phyloP scores from a whole-genome alignment of 2,888 invertebrate genomes.

The Stenchaetothrips biformis region DNA sequence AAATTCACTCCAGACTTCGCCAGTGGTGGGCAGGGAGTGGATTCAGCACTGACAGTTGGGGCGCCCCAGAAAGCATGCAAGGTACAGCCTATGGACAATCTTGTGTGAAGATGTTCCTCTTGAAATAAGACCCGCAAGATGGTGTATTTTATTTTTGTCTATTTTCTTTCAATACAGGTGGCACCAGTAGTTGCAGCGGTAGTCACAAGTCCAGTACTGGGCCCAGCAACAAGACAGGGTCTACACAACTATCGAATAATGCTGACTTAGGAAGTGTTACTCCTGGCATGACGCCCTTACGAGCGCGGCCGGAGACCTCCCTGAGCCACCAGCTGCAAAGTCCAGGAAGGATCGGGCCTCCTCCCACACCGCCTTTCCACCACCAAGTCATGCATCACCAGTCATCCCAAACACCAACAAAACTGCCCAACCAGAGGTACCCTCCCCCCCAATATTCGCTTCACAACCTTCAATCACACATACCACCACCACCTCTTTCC shows the following conservation, averaged over 20 bases:
- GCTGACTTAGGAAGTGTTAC: constrained; percentile 13
- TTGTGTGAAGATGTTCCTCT: no score
- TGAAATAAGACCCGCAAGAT: no score
- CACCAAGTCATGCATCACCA: constrained; percentile 13
- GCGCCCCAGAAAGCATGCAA: constrained; percentile 3
- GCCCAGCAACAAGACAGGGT: background rate
- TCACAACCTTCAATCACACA: constrained; percentile 8
- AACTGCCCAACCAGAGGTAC: background rate
- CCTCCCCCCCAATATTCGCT: background rate
- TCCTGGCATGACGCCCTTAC: background rate
- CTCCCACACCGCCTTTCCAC: background rate
- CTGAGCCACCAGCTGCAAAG: background rate
- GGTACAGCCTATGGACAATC: background rate
- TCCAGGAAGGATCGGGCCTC: constrained; percentile 3
- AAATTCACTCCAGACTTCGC: constrained; percentile 56
- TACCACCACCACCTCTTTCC: background rate
- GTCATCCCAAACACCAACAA: background rate
- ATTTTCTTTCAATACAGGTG: background rate
- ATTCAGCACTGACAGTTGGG: background rate
- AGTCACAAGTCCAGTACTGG: constrained; percentile 10
- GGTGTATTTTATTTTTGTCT: no score
- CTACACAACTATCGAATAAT: background rate
- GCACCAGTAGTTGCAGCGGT: background rate
- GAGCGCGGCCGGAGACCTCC: background rate
- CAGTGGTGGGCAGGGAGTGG: constrained; percentile 5